Conservation (phyloP, 2,888 invertebrate species). For the Rhagium mordax region DNA sequence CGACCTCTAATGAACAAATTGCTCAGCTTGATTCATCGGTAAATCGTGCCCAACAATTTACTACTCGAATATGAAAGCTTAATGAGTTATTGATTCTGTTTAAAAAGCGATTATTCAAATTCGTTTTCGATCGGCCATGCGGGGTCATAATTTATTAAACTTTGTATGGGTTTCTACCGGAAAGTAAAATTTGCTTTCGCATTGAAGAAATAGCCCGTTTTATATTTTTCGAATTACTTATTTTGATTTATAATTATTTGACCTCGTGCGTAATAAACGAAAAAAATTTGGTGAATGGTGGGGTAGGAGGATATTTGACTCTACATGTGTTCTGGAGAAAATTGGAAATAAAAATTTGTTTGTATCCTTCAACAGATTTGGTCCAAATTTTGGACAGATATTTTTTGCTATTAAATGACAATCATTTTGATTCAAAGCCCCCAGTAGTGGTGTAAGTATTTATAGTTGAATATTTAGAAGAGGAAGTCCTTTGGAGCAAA, state of each 20-base stretch:
- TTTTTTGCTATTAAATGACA: no score
- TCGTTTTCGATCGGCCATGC: background rate
- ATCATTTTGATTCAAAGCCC: no score
- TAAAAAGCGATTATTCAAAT: background rate
- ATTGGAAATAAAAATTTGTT: no score
- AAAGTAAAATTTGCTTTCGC: background rate
- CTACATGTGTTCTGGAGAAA: no score
- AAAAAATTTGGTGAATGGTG: no score
- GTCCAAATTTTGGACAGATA: no score
- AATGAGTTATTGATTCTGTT: background rate
- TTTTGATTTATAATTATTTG: background rate
- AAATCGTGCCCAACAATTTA: background rate
- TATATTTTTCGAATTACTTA: background rate
- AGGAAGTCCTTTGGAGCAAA: no score
- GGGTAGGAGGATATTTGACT: no score
- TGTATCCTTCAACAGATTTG: no score
- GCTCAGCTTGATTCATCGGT: background rate
- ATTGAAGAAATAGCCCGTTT: background rate
- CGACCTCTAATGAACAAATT: background rate
- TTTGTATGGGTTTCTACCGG: background rate
- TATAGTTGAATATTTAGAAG: no score
- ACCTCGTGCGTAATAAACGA: no score
- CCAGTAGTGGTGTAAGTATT: no score
- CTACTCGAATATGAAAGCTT: background rate
- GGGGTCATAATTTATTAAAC: background rate